Evolutionary conservation across 2,888 invertebrate genomes (phyloP), one percentile per base, ranked within the genome.

Genomic region (Bellardia pandia): DNA sequence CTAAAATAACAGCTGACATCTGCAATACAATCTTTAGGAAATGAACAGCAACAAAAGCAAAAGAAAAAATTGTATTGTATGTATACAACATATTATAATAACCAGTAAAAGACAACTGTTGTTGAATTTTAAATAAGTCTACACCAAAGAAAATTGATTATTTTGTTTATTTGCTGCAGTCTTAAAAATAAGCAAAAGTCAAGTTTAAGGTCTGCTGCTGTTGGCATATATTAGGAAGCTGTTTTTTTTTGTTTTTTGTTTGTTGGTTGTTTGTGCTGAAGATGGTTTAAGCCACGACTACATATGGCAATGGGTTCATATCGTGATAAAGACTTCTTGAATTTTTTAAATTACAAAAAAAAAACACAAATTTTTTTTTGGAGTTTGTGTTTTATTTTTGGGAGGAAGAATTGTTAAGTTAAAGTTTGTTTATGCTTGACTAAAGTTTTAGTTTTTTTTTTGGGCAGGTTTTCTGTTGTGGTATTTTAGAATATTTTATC

Each of bases 191-290:
- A 5, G 64, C 48, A 90, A 91, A 92, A 92, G 91, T 92, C 92
- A 92, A 92, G 92, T 92, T 92, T 91, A 92, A 92, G 92, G 92
- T 92, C 92, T 91, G 60, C 9, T 42, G 42, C 92, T 91, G 60
- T 9, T 42, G 42, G 77, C 76, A 79, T 76, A 78, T 75, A 62
- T 85, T 87, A 83, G 80, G 77, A 77, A 74, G 60, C 40, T 30
- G n/a, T n/a, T 74, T 74, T 76, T 66, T 1, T 51, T 58, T 30
- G 23, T 56, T 62, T 66, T 81, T 53, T 56, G 23, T 23, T 60
- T 42, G 30, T 7, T 53, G 33, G 45, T 33, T 64, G 23, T 66
- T 58, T n/a, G 4, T 53, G 4, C 30, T 85, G 37, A 76, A 85
- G 80, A 81, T 80, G 72, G 60, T 45, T 84, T 66, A 68, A 74